Base-by-base conservation (phyloP, 2,888 invertebrate genomes). In the Brassicogethes aeneus region DNA sequence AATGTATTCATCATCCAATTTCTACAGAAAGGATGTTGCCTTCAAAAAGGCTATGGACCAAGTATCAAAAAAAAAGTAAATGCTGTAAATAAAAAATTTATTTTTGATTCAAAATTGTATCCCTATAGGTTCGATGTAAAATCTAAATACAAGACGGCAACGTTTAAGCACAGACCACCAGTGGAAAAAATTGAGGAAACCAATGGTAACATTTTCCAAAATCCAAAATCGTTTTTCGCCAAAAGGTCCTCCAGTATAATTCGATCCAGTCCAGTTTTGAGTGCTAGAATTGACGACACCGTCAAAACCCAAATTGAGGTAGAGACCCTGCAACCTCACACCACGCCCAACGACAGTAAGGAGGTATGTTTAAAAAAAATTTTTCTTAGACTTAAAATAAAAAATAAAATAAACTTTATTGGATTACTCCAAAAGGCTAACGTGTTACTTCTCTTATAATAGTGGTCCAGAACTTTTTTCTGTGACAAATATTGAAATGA, bases 61-160 rank as follows among this genome's bases (percentile, higher is more conserved):
- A 10, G 10, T 23, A 7, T 55, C 60, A 0, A 59, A 54, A 33
- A 63, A 64, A 45, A 62, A 59, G 64, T 65, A 53, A 53, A 52
- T 43, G 33, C 3, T n/a, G n/a, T n/a, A n/a, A n/a, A n/a, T n/a
- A n/a, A n/a, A n/a, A n/a, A n/a, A n/a, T n/a, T n/a, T 23, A 23
- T 7, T 10, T 31, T 37, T 37, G 10, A 15, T 35, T 31, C n/a
- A 30, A 17, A 16, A 14, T 2, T 12, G 37, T 47, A 45, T 15
- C 17, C 45, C 50, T 7, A n/a, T n/a, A 64, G 64, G 40, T 59
- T 56, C 23, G 59, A 60, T 16, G 65, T 67, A 1, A 59, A 61
- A 16, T 66, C 66, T 12, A 57, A 60, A 29, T 68, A 68, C 45
- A 62, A 57, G 45, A 66, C 66, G 1, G 63, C 65, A 0, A 54